phyloP scores from a whole-genome alignment of 2,113 vertebrate species.

The Anseranas semipalmata region DNA sequence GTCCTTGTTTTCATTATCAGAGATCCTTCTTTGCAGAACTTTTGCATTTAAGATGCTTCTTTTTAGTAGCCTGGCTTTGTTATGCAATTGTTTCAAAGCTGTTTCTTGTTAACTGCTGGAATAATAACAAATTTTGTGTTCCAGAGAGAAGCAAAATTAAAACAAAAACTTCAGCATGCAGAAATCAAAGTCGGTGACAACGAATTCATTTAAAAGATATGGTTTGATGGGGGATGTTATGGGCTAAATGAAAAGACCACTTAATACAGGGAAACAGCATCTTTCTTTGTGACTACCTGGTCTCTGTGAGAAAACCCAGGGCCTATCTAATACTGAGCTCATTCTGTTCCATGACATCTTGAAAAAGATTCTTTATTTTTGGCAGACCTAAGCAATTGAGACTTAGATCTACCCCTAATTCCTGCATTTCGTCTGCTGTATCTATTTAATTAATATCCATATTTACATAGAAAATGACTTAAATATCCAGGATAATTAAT shows the following conservation, averaged over 20 bases:
- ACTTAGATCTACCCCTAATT: background rate
- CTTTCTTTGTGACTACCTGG: background rate
- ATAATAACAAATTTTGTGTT: background rate
- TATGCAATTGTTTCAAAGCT: constrained; percentile 26
- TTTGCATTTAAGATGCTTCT: constrained; percentile 10
- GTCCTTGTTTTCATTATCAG: constrained; percentile 11
- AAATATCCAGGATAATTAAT: background rate
- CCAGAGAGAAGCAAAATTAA: background rate
- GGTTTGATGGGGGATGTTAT: background rate
- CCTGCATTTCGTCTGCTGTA: background rate
- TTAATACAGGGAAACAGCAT: background rate
- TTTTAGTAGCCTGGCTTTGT: background rate
- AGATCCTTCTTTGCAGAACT: background rate
- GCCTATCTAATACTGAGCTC: background rate
- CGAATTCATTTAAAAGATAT: background rate
- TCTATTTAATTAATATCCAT: background rate
- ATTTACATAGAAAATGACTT: background rate
- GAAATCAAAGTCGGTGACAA: background rate
- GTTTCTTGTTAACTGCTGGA: background rate
- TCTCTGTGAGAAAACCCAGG: background rate
- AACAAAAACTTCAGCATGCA: background rate
- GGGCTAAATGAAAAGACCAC: background rate
- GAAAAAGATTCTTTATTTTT: background rate
- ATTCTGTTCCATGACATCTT: background rate
- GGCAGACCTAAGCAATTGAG: background rate